A percentile compares a stretch with the other conserved stretches of the same genome.
phyloP scores from a whole-genome alignment of 2,113 vertebrate species.

The Aphyosemion australe region DNA sequence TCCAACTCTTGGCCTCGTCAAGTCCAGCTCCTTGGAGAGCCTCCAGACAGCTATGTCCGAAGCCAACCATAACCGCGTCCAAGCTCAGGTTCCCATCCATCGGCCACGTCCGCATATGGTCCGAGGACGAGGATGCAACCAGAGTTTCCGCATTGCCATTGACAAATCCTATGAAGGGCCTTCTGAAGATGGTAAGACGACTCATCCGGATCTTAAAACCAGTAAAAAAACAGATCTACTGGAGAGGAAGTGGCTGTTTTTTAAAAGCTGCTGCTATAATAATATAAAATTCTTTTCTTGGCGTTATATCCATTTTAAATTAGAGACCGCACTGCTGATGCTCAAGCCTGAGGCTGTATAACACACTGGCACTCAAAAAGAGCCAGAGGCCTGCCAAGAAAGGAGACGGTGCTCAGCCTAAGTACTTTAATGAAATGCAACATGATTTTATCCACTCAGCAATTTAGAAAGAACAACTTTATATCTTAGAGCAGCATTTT shows the following conservation, averaged over 20 bases:
- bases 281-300: constrained; percentile 2
- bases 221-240: background rate
- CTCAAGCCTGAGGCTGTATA: constrained; percentile 54
- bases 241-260: background rate
- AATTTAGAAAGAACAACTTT: constrained; percentile 60
- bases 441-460: constrained; percentile 67
- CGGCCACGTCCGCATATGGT: constrained; percentile 88
- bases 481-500: constrained; percentile 57
- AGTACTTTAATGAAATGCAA: constrained; percentile 70
- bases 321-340: constrained; percentile 18
- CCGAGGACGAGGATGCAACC: constrained; percentile 88
- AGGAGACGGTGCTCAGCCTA: constrained; percentile 58
- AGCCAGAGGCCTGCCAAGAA: constrained; percentile 61
- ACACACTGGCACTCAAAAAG: constrained; percentile 42
- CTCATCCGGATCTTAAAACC: background rate
- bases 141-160: constrained; percentile 93
- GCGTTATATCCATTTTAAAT: constrained; percentile 42
- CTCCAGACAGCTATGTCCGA: constrained; percentile 92
- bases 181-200: constrained; percentile 85
- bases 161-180: constrained; percentile 95
- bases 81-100: constrained; percentile 87
- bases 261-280: constrained; percentile 11
- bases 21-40: constrained; percentile 96
- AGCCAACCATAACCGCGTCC: constrained; percentile 70
- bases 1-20: constrained; percentile 91